A percentile compares a stretch with the other conserved stretches of the same genome.
Evolutionary conservation across 2,888 invertebrate species (phyloP).

Genomic region (Anorthoa munda): DNA sequence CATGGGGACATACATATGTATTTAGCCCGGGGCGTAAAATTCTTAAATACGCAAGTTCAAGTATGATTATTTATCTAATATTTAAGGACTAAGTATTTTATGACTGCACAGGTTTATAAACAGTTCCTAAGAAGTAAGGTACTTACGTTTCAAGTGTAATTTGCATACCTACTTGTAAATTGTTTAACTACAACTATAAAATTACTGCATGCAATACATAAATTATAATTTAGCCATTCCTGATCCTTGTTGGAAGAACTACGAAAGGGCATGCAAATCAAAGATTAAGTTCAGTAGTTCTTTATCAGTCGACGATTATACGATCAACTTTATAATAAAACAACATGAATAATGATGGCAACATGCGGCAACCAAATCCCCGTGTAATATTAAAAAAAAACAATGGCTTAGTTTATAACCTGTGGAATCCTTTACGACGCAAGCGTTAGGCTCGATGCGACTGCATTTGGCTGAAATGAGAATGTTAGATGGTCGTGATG

Average conservation of each 20-base stretch:
- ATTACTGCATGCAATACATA: slow-evolving; percentile 36
- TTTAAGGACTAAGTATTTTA: not conserved
- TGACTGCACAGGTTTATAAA: not conserved
- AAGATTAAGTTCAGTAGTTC: not conserved
- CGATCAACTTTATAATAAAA: not conserved
- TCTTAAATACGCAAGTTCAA: not conserved
- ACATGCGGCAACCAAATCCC: slow-evolving; percentile 74
- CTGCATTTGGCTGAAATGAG: slow-evolving; percentile 82
- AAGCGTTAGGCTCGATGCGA: slow-evolving; percentile 79
- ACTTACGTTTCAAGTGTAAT: slow-evolving; percentile 8
- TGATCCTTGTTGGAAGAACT: slow-evolving; percentile 22
- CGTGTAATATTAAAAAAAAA: slow-evolving; percentile 65
- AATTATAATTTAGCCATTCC: slow-evolving; percentile 3
- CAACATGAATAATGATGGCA: slow-evolving; percentile 21
- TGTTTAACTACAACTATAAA: slow-evolving; percentile 2
- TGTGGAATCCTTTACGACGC: slow-evolving; percentile 80
- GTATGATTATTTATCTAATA: not conserved
- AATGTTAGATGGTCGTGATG: slow-evolving; percentile 78
- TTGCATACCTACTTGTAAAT: slow-evolving; percentile 17
- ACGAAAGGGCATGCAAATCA: slow-evolving; percentile 38
- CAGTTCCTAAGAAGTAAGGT: not conserved
- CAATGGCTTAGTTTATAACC: slow-evolving; percentile 73
- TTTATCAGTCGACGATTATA: slow-evolving; percentile 19
- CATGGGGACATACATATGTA: no score
- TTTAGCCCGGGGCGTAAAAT: no score